Evolutionary conservation across 2,797 vertebrate genomes (phyloP).

Genomic region (Melanotaenia maccullochi): DNA sequence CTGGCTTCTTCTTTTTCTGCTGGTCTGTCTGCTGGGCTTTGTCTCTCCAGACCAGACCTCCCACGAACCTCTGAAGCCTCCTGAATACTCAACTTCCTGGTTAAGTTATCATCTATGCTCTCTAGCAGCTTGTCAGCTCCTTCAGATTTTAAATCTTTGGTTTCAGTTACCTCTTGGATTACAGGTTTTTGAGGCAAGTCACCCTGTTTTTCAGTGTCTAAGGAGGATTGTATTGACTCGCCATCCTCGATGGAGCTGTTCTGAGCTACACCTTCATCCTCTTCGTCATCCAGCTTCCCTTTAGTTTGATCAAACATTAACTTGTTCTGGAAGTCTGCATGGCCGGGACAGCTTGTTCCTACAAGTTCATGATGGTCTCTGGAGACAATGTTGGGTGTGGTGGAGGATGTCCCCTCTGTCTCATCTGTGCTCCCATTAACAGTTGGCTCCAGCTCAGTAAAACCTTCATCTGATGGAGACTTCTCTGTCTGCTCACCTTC

Average conservation of each 20-base stretch:
- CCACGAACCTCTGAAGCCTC: slow-evolving; percentile 64
- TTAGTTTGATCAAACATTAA: slow-evolving; percentile 24
- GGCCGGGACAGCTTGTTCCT: slow-evolving; percentile 12
- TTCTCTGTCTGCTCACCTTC: slow-evolving; percentile 83
- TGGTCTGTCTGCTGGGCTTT: slow-evolving; percentile 63
- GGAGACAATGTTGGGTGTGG: slow-evolving; percentile 32
- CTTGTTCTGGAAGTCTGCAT: slow-evolving; percentile 26
- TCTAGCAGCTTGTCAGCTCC: slow-evolving; percentile 50
- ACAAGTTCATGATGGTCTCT: slow-evolving; percentile 42
- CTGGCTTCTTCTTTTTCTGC: slow-evolving; percentile 52
- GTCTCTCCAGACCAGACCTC: slow-evolving; percentile 59
- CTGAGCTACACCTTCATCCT: slow-evolving; percentile 75
- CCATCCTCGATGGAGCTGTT: slow-evolving; percentile 72
- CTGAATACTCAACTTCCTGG: slow-evolving; percentile 46
- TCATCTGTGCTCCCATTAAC: slow-evolving; percentile 69
- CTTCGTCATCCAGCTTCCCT: slow-evolving; percentile 62
- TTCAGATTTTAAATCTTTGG: slow-evolving; percentile 58
- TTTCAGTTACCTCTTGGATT: slow-evolving; percentile 24
- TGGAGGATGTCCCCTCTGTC: slow-evolving; percentile 54
- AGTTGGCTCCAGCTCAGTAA: slow-evolving; percentile 87
- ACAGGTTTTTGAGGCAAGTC: slow-evolving; percentile 22
- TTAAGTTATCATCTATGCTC: slow-evolving; percentile 14
- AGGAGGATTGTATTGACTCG: slow-evolving; percentile 53
- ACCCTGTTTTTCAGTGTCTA: slow-evolving; percentile 50
- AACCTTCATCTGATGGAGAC: slow-evolving; percentile 87